Conservation (phyloP, 2,888 invertebrate species). For the Trissolcus japonicus region DNA sequence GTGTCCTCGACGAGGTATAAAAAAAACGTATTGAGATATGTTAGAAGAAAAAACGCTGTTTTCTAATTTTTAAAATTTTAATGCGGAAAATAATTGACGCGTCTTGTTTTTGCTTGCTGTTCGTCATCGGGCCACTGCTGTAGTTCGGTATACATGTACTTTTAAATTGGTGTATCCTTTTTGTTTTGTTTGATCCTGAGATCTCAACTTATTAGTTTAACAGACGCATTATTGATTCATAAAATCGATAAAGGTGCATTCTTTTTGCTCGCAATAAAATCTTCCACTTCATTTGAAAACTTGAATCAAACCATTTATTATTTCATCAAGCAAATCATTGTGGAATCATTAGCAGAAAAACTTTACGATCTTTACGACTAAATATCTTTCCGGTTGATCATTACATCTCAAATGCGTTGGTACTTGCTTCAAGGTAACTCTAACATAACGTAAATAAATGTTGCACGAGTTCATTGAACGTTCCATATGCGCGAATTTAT, state of each 20-base stretch:
- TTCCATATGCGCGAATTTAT: slow-evolving; percentile 7
- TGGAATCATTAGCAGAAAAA: slow-evolving; percentile 16
- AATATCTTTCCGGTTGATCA: slow-evolving; percentile 21
- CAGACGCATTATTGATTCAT: too few species aligned
- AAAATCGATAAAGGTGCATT: not conserved
- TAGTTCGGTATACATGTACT: too few species aligned
- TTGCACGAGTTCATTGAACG: slow-evolving; percentile 24
- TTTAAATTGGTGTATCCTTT: too few species aligned
- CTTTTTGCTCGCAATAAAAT: not conserved
- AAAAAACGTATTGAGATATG: too few species aligned
- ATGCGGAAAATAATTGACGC: too few species aligned
- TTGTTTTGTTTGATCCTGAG: too few species aligned
- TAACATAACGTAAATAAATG: slow-evolving; percentile 9
- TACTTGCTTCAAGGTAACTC: slow-evolving; percentile 24
- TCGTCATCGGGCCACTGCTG: too few species aligned
- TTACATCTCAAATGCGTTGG: slow-evolving; percentile 12
- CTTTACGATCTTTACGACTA: slow-evolving; percentile 23
- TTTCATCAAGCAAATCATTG: slow-evolving; percentile 11
- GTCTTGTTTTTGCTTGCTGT: too few species aligned
- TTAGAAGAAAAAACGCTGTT: too few species aligned
- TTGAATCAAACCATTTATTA: slow-evolving; percentile 1
- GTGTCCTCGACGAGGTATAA: too few species aligned
- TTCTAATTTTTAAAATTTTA: too few species aligned
- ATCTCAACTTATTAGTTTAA: not conserved
- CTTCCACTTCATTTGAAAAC: not conserved